Evolutionary conservation across 2,113 vertebrate species (phyloP), one percentile per base, ranked within the genome.

Genomic region (Chionodraco myersi): DNA sequence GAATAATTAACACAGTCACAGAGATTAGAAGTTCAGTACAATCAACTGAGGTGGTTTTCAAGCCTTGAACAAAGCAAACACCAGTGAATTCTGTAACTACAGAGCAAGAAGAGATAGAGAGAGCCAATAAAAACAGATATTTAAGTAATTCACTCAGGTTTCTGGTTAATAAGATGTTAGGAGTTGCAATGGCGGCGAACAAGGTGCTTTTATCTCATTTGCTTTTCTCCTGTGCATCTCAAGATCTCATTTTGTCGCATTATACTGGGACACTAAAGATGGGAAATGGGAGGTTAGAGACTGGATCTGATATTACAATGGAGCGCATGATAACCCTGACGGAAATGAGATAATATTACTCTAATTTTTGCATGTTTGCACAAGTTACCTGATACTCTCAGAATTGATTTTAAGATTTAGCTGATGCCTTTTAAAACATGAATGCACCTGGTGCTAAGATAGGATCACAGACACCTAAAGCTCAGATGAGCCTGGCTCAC

Each of bases 361-460:
- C 63, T 72, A 52, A 80, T 66, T 74, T 77, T 53, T 72, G 59
- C 57, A 41, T 64, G 59, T 83, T 67, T 71, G 36, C 44, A 23
- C 59, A 15, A 8, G 82, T 72, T 75, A 70, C 65, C 41, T 69
- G 21, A 86, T 52, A 72, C 10, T 51, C 51, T 10, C 18, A 7
- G 56, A 77, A 89, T 48, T 82, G 77, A 90, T 83, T 80, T 83
- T 10, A 59, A 75, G 84, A 86, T 82, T 67, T 60, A 26, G 3
- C 53, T 10, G 34, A 83, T 82, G 64, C 52, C 16, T 77, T 77
- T 64, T 8, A 51, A 69, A 79, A 73, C 56, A 68, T 9, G 12
- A 75, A 44, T 7, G 14, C 84, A 82, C 72, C 62, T 81, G 73
- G 30, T 81, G 15, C 68, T 5, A 2, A 67, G 65, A 79, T 77